These are phyloP conservation scores for Mastacembelus armatus DNA, from an alignment of 2,797 vertebrate species.

Conservation along the genomic window DNA sequence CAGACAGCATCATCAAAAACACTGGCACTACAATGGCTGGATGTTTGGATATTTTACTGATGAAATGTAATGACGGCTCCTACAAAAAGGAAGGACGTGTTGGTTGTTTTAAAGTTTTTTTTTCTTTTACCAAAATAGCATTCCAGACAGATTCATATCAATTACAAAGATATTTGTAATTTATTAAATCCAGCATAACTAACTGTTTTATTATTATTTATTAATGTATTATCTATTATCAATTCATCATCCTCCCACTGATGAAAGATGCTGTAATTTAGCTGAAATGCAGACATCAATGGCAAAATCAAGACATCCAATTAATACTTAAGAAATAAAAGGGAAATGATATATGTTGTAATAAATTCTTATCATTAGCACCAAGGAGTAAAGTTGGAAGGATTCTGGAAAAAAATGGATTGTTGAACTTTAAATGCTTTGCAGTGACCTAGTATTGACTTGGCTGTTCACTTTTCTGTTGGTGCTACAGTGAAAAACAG, in stretches of 20 bases:
- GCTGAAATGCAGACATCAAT: background rate
- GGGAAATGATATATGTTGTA: background rate
- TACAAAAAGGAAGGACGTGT: no score
- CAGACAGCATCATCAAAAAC: no score
- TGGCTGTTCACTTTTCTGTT: background rate
- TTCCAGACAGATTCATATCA: no score
- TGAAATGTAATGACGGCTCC: no score
- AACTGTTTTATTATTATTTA: no score
- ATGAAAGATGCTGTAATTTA: background rate
- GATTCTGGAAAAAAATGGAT: background rate
- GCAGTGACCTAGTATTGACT: constrained; percentile 11
- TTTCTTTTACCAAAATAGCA: no score
- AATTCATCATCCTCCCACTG: background rate
- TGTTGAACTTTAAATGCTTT: background rate
- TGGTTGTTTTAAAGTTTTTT: no score
- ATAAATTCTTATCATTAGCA: background rate
- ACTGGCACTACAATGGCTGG: no score
- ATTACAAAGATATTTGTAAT: no score
- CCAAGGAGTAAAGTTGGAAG: background rate
- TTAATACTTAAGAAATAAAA: background rate
- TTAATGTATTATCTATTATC: background rate
- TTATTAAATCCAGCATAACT: no score
- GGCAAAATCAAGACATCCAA: background rate
- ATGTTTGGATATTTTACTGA: no score
- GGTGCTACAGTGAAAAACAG: constrained; percentile 8